Conservation (phyloP, 2,113 vertebrate genomes). For the Xenopus borealis region DNA sequence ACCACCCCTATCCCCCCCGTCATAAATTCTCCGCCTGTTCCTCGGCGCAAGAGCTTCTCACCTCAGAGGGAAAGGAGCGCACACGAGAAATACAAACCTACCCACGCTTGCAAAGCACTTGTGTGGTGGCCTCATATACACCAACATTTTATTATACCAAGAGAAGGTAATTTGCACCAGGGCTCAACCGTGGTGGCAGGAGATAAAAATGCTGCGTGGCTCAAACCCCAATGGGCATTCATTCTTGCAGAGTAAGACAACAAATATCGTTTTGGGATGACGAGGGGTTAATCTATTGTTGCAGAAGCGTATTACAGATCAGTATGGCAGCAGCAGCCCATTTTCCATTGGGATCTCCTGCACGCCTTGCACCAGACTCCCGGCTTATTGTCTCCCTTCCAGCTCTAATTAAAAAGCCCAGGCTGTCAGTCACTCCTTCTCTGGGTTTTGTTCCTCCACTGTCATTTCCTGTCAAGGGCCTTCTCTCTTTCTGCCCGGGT, state of each 20-base stretch:
- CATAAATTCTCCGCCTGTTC: not conserved
- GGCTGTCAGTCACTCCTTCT: slow-evolving; percentile 24
- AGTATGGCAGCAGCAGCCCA: not conserved
- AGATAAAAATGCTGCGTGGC: too few relatives aligned
- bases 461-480: slow-evolving; percentile 43
- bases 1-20: not conserved
- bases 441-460: slow-evolving; percentile 33
- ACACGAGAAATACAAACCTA: not conserved
- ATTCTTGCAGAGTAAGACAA: too few relatives aligned
- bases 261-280: too few relatives aligned
- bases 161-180: too few relatives aligned
- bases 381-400: slow-evolving; percentile 29
- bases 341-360: slow-evolving; percentile 22
- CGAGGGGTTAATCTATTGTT: too few relatives aligned
- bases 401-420: slow-evolving; percentile 19
- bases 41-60: slow-evolving; percentile 10
- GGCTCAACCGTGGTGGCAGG: too few relatives aligned
- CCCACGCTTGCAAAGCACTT: not conserved
- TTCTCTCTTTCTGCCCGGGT: slow-evolving; percentile 18
- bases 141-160: too few relatives aligned
- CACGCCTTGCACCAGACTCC: slow-evolving; percentile 11
- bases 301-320: too few relatives aligned
- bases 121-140: too few relatives aligned
- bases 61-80: not conserved
- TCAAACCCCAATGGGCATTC: too few relatives aligned